A percentile compares a stretch with the other conserved stretches of the same genome.
phyloP scores from a whole-genome alignment of 2,113 vertebrate species.

The Centropus bengalensis region DNA sequence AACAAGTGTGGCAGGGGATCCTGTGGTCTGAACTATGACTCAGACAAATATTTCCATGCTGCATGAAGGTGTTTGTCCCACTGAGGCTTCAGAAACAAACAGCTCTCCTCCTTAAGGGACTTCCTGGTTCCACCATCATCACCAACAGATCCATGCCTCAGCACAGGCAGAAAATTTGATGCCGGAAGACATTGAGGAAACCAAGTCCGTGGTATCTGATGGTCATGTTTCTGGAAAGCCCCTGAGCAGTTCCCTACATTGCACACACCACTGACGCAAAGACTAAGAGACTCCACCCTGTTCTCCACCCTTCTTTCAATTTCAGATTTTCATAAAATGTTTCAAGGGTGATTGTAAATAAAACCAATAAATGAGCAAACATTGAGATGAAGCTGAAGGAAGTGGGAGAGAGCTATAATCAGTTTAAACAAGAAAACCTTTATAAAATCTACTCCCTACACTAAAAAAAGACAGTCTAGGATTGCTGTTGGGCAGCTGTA shows the following conservation, averaged over 20 bases:
- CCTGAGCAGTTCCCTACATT: background rate
- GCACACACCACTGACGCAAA: background rate
- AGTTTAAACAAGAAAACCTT: background rate
- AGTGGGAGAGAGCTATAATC: background rate
- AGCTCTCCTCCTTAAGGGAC: background rate
- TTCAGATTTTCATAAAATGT: background rate
- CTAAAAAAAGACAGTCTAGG: background rate
- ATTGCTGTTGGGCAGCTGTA: background rate
- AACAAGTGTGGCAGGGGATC: background rate
- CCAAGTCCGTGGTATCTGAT: background rate
- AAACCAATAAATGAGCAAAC: background rate
- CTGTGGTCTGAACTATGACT: background rate
- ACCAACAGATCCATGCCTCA: background rate
- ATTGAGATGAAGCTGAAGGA: background rate
- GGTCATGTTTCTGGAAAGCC: background rate
- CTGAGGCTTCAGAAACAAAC: background rate
- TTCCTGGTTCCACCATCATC: background rate
- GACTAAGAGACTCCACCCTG: background rate
- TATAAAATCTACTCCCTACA: background rate
- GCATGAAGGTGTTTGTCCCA: fast-evolving
- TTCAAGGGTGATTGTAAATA: background rate
- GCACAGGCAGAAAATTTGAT: background rate
- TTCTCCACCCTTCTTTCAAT: background rate
- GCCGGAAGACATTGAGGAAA: background rate
- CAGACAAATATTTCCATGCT: background rate